Evolutionary conservation across 2,888 invertebrate species (phyloP).

Genomic region (Troides aeacus): DNA sequence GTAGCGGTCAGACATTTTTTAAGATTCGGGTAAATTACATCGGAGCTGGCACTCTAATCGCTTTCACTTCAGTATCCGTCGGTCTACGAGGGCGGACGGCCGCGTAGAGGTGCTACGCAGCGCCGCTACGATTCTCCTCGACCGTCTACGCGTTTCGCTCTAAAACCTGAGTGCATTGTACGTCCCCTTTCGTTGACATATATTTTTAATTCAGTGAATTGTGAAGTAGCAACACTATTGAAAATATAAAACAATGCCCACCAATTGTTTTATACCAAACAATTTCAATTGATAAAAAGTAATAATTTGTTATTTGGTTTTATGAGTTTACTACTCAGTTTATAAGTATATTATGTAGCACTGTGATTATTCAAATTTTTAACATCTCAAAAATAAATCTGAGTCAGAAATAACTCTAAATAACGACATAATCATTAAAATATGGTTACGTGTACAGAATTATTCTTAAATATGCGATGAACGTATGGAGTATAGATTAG

Average conservation of each 20-base stretch:
- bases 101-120: conserved; percentile 50
- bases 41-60: conserved; percentile 49
- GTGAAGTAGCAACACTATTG: conserved; percentile 19
- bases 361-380: neutral
- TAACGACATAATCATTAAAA: too few species aligned
- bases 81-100: conserved; percentile 41
- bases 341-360: neutral
- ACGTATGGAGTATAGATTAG: too few species aligned
- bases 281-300: neutral
- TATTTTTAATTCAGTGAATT: conserved; percentile 26
- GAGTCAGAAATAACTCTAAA: neutral
- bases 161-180: conserved; percentile 30
- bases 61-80: conserved; percentile 48
- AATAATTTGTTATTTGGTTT: neutral
- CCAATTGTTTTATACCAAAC: conserved; percentile 1
- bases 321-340: neutral
- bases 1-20: conserved; percentile 25
- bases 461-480: too few species aligned
- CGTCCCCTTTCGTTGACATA: conserved; percentile 31
- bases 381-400: neutral
- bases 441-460: too few species aligned
- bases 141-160: conserved; percentile 11
- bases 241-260: neutral
- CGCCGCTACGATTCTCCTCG: conserved; percentile 35
- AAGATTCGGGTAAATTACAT: conserved; percentile 28